Percentiles rank a stretch among this genome's conserved stretches.
Evolutionary conservation across 2,888 invertebrate genomes (phyloP).

Genomic region (Gari tellinella): DNA sequence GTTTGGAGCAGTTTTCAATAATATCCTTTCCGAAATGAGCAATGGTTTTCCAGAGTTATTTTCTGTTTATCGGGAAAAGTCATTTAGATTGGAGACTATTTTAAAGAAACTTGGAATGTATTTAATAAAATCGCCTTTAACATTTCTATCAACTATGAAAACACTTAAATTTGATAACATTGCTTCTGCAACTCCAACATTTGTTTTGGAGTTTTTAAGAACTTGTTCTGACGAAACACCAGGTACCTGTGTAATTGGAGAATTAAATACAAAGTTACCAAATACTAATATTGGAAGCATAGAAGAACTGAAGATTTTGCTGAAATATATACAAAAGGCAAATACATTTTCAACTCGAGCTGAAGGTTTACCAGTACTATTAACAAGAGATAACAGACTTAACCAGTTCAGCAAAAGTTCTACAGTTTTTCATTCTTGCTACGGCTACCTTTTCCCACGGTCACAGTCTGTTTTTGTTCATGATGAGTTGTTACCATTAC

Average conservation of each 20-base stretch:
- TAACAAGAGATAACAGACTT: conserved; percentile 40
- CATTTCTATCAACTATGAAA: conserved; percentile 28
- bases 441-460: conserved; percentile 24
- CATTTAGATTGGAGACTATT: neutral
- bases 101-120: conserved; percentile 48
- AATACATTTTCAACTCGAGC: conserved; percentile 18
- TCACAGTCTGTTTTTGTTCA: conserved; percentile 40
- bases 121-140: conserved; percentile 30
- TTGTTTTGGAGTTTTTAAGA: conserved; percentile 40
- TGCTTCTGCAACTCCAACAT: conserved; percentile 17
- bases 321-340: conserved; percentile 30
- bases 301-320: conserved; percentile 13
- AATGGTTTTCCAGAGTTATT: neutral
- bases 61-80: no score
- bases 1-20: neutral
- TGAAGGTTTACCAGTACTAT: conserved; percentile 50
- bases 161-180: conserved; percentile 6
- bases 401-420: conserved; percentile 9
- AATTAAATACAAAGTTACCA: conserved; percentile 1
- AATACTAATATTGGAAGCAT: conserved; percentile 20
- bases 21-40: neutral
- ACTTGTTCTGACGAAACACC: conserved; percentile 1
- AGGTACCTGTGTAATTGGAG: conserved; percentile 6
- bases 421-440: conserved; percentile 31
- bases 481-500: conserved; percentile 9